A percentile compares a stretch with the other conserved stretches of the same genome.
Conservation (phyloP, 1,140 invertebrate genomes). For the Diachasma alloeum region DNA sequence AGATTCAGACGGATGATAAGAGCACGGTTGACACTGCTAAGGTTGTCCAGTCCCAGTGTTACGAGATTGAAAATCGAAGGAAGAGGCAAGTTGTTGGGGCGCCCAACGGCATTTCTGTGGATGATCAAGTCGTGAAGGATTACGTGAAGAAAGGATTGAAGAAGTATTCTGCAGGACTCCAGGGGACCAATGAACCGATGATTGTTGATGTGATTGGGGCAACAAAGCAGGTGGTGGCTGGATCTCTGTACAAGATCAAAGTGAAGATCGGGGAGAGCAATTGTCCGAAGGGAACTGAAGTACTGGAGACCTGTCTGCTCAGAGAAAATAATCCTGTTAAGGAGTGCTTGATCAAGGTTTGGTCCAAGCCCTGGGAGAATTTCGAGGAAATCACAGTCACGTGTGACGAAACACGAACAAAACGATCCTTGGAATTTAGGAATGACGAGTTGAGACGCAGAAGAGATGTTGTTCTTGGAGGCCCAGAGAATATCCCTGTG, state of each 20-base stretch:
- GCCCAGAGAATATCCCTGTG: slow-evolving; percentile 30
- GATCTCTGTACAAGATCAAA: slow-evolving; percentile 61
- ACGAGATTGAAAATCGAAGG: slow-evolving; percentile 14
- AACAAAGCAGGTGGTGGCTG: slow-evolving; percentile 58
- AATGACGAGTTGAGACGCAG: not conserved
- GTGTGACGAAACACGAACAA: slow-evolving; percentile 48
- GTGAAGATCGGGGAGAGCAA: slow-evolving; percentile 63
- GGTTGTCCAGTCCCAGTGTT: slow-evolving; percentile 41
- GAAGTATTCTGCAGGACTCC: slow-evolving; percentile 49
- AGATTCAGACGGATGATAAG: slow-evolving; percentile 36
- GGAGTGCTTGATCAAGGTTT: slow-evolving; percentile 67
- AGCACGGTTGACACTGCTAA: slow-evolving; percentile 37
- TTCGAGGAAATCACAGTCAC: slow-evolving; percentile 61
- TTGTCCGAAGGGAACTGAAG: slow-evolving; percentile 55
- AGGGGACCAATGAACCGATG: slow-evolving; percentile 53
- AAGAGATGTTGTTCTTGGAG: slow-evolving; percentile 31
- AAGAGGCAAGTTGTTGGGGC: slow-evolving; percentile 35
- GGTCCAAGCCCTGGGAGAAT: slow-evolving; percentile 71
- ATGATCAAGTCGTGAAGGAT: slow-evolving; percentile 52
- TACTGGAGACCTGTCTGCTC: slow-evolving; percentile 43
- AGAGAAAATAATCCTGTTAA: slow-evolving; percentile 41
- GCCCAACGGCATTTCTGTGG: slow-evolving; percentile 29
- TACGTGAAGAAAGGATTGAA: slow-evolving; percentile 51
- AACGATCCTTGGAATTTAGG: not conserved
- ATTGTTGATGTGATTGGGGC: slow-evolving; percentile 53